Evolutionary conservation across 2,797 vertebrate species (phyloP).

Genomic region (Euphonia xanthogaster): DNA sequence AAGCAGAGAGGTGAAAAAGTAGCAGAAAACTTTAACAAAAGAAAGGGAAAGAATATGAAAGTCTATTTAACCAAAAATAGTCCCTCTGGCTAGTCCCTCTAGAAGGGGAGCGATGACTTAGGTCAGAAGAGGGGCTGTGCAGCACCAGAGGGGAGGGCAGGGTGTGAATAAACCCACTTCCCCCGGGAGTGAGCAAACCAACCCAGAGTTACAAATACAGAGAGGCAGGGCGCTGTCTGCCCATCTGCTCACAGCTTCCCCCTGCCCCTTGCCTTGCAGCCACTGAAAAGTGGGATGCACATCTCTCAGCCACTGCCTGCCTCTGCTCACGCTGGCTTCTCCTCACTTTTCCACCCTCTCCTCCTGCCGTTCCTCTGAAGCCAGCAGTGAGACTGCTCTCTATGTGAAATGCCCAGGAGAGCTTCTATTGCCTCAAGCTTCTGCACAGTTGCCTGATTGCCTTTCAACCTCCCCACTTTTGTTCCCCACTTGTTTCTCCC

Average conservation of each 20-base stretch:
- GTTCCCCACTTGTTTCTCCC: neutral
- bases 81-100: neutral
- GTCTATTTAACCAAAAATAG: neutral
- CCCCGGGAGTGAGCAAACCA: neutral
- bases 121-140: neutral
- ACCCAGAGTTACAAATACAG: neutral
- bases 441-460: rapidly evolving
- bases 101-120: neutral
- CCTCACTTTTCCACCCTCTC: neutral
- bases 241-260: neutral
- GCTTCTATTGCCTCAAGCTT: neutral
- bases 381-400: neutral
- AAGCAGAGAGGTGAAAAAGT: neutral
- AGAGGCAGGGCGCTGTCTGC: neutral
- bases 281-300: neutral
- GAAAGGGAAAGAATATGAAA: neutral
- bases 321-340: neutral
- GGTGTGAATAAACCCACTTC: neutral
- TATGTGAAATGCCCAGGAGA: neutral
- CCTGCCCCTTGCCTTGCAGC: neutral
- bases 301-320: rapidly evolving
- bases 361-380: neutral
- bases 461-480: neutral
- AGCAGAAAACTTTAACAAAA: neutral
- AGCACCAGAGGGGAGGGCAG: neutral